phyloP scores from a whole-genome alignment of 1,140 invertebrate genomes.

The Pollicipes pollicipes region DNA sequence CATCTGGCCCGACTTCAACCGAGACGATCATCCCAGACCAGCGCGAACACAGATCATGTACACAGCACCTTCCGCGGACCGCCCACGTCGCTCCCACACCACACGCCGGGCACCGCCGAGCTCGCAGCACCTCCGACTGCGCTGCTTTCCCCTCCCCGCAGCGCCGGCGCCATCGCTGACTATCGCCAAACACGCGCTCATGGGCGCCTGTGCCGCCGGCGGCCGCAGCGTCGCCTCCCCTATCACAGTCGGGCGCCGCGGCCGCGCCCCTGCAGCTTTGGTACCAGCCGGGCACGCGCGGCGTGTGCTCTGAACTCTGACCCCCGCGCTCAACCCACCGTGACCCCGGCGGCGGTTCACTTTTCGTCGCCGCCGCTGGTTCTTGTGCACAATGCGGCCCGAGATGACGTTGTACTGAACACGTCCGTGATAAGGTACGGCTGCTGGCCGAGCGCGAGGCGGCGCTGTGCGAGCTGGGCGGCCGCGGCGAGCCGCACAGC shows the following conservation, averaged over 20 bases:
- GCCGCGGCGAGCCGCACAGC: slow-evolving; percentile 24
- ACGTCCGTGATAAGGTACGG: slow-evolving; percentile 25
- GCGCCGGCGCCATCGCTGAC: too few relatives aligned
- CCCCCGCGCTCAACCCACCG: neutral
- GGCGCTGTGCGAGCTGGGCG: slow-evolving; percentile 15
- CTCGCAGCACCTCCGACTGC: too few relatives aligned
- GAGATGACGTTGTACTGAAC: slow-evolving; percentile 20
- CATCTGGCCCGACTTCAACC: too few relatives aligned
- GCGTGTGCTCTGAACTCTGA: neutral
- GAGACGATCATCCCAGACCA: too few relatives aligned
- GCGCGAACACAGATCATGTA: too few relatives aligned
- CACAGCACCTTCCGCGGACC: too few relatives aligned
- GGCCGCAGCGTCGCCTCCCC: neutral
- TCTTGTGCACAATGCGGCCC: slow-evolving; percentile 13
- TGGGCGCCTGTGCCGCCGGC: too few relatives aligned
- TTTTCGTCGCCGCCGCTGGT: slow-evolving; percentile 7
- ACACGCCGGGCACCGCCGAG: too few relatives aligned
- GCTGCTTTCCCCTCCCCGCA: too few relatives aligned
- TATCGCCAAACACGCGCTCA: too few relatives aligned
- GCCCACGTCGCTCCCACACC: too few relatives aligned
- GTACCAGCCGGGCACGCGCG: neutral
- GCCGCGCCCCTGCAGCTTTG: neutral
- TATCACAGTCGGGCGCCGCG: neutral
- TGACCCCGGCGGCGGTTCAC: neutral
- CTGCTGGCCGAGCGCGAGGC: slow-evolving; percentile 21